These are phyloP conservation scores for Nyctibius grandis DNA, from an alignment of 2,797 vertebrate genomes.

Conservation along the genomic window DNA sequence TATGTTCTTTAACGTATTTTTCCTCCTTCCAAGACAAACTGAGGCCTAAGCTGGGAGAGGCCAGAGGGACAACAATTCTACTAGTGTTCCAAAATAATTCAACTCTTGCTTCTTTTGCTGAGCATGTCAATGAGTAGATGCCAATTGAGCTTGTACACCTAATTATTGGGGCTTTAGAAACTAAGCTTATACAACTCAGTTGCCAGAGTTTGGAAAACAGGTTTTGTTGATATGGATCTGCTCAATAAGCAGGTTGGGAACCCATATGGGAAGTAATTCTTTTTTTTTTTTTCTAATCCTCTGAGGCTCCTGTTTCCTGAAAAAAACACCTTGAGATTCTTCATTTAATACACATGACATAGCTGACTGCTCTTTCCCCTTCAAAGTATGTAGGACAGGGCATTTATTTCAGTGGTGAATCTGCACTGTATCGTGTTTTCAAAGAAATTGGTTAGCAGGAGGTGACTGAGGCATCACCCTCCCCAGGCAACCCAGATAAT, in stretches of 20 bases:
- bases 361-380: background rate
- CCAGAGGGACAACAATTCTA: background rate
- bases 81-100: background rate
- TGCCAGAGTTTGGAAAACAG: background rate
- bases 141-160: background rate
- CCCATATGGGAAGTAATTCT: background rate
- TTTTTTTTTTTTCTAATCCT: slow-evolving; percentile 13
- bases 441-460: background rate
- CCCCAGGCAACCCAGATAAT: background rate
- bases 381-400: background rate
- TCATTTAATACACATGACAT: background rate
- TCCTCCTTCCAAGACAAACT: background rate
- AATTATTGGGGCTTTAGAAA: background rate
- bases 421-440: background rate
- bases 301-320: background rate
- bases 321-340: background rate
- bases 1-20: background rate
- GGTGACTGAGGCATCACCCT: background rate
- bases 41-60: background rate
- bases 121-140: background rate
- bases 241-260: background rate
- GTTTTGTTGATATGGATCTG: slow-evolving; percentile 30
- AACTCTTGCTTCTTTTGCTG: background rate
- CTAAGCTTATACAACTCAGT: background rate
- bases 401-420: background rate